Base-by-base conservation (phyloP, 2,888 invertebrate species). In the Apomyelois bistriatella region DNA sequence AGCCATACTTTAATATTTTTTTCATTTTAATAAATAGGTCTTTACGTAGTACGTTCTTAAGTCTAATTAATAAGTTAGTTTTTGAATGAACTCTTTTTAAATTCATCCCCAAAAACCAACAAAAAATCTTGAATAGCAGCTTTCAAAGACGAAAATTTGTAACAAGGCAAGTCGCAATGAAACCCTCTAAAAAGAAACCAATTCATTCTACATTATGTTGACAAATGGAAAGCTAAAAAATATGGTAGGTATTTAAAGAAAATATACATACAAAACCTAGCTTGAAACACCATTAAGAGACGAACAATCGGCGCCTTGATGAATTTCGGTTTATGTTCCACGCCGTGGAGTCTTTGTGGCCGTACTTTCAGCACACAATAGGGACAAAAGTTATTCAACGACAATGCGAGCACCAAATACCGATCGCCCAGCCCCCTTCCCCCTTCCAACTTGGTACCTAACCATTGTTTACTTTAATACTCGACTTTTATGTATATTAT, bases 381-480 rank as follows among this genome's bases (percentile, higher is more conserved):
- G 90, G 90, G 87, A 90, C 91, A 91, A 90, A 90, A 90, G 90
- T 91, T 90, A 89, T 88, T 87, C 88, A 83, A 85, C 88, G 86
- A 90, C 90, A 90, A 89, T 90, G 85, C 89, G 87, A 86, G 83
- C 87, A 86, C 90, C 89, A 87, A 90, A 91, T 90, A 90, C 90
- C 90, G 89, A 90, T 89, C 90, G 87, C 78, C 82, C 72, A 66
- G 61, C 70, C 81, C 79, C 79, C 75, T 69, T 67, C 74, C 71
- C 74, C 76, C 74, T 64, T 65, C 70, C 52, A 37, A 52, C 74
- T 70, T 74, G 72, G 74, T 74, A 76, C 78, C 81, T 80, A 80
- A 77, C 84, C 82, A 85, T 89, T 88, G 88, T 88, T 88, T 88
- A 87, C 85, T 86, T 85, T 85, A 85, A 86, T 87, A 86, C 82